phyloP scores from a whole-genome alignment of 2,113 vertebrate genomes.

The Callaeas wilsoni region DNA sequence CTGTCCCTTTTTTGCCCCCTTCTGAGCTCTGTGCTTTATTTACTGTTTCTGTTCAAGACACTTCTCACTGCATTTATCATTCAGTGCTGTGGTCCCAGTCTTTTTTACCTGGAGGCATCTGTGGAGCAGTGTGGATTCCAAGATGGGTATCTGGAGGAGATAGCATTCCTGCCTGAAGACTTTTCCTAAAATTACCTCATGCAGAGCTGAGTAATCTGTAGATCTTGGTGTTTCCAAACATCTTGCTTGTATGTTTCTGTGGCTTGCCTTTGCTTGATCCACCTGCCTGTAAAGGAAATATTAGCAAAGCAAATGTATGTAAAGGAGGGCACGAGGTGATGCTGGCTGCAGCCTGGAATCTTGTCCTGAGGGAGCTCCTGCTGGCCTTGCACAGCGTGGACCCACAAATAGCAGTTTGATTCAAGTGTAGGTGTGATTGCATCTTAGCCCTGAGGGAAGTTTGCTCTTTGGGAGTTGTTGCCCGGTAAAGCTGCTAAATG shows the following conservation, averaged over 20 bases:
- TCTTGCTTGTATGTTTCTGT: not conserved
- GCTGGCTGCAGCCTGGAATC: not conserved
- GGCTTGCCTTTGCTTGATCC: not conserved
- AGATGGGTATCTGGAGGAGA: not conserved
- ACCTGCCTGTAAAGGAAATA: not conserved
- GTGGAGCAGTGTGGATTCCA: not conserved
- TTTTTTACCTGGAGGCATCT: not conserved
- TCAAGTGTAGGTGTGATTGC: not conserved
- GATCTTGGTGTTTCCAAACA: not conserved
- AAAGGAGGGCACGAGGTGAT: not conserved
- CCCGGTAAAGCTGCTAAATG: not conserved
- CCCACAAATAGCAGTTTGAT: not conserved
- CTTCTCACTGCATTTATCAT: not conserved
- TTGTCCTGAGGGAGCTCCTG: not conserved
- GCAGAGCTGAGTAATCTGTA: not conserved
- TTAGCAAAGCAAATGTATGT: not conserved
- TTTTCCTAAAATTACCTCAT: not conserved
- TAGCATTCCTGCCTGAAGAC: not conserved
- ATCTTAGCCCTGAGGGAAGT: not conserved
- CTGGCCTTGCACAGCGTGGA: not conserved
- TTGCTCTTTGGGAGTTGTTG: not conserved
- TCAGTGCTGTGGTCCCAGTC: not conserved
- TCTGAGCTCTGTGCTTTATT: not conserved
- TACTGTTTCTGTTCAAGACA: not conserved
- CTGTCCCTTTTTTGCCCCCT: not conserved